Base-by-base conservation (phyloP, 2,113 vertebrate genomes). In the Malurus melanocephalus region DNA sequence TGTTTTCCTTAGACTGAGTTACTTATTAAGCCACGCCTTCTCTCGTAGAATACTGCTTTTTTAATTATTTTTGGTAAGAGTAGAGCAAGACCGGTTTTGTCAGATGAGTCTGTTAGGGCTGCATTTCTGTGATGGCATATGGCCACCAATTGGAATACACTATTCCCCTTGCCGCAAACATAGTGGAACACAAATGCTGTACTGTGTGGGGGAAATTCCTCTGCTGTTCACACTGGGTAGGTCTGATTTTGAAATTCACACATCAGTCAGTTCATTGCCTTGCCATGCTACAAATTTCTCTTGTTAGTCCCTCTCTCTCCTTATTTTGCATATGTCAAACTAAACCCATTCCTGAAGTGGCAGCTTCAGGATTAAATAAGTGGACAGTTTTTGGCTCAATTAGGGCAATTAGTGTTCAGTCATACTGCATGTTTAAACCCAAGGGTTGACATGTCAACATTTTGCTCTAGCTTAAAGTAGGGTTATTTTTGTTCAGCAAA, bases 341-440 rank as follows among this genome's bases (percentile, higher is more conserved):
- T 85, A 33, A 83, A 84, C 14, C 30, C 14, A 4, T 46, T 87
- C 46, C 55, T 90, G 61, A 89, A 77, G 48, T 75, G 92, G 76
- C 92, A 88, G 88, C 61, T 84, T 86, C 30, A 64, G 55, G 76
- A 89, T 89, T 91, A 84, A 81, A 13, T 66, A 66, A 46, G 35
- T 38, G 26, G 57, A 33, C 32, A 26, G 75, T 16, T 89, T 85
- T 38, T 18, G 48, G 42, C 65, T 92, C 89, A 89, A 3, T 94
- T 94, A 84, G 18, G 51, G 68, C 89, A 93, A 77, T 91, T 91
- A 87, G 27, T 61, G 66, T 89, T 94, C 83, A 55, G 56, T 85
- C 49, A 9, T 83, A 55, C 9, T 93, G 51, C 33, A 10, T 55
- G 38, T 83, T 94, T 84, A 90, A 89, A 89, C 52, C 38, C 33